Percentiles rank a stretch among this genome's conserved stretches.
phyloP scores from a whole-genome alignment of 2,888 invertebrate species.

The Taphrorychus bicolor region DNA sequence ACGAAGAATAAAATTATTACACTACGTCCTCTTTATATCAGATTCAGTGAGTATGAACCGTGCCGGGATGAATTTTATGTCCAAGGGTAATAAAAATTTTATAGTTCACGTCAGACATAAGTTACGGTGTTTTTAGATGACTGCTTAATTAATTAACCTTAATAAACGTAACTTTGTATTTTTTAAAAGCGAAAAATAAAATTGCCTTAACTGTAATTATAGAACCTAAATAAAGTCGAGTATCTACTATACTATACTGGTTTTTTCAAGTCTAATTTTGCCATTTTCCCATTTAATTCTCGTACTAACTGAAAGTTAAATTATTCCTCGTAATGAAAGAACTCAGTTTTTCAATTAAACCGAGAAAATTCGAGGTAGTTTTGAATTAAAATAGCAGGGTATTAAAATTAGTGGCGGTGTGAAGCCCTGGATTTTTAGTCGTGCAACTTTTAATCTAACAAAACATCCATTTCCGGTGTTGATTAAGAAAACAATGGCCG shows the following conservation, averaged over 20 bases:
- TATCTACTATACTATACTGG: not conserved
- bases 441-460: constrained; percentile 21
- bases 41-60: not conserved
- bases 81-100: not conserved
- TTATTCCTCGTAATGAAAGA: not conserved
- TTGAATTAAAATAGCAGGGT: constrained; percentile 3
- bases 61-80: not conserved
- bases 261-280: not conserved
- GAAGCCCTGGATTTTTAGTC: constrained; percentile 12
- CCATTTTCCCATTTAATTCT: not conserved
- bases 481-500: constrained; percentile 27
- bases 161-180: too few relatives aligned
- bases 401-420: not conserved
- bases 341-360: constrained; percentile 9
- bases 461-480: constrained; percentile 26
- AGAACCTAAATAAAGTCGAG: not conserved
- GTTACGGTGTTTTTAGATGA: not conserved
- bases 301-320: constrained; percentile 5
- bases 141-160: not conserved
- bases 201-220: too few relatives aligned
- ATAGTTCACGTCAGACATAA: not conserved
- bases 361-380: constrained; percentile 3
- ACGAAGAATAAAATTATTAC: not conserved
- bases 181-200: too few relatives aligned
- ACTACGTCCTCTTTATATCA: not conserved